phyloP scores from a whole-genome alignment of 2,797 vertebrate species.

The Mormyrus proboscirostris region DNA sequence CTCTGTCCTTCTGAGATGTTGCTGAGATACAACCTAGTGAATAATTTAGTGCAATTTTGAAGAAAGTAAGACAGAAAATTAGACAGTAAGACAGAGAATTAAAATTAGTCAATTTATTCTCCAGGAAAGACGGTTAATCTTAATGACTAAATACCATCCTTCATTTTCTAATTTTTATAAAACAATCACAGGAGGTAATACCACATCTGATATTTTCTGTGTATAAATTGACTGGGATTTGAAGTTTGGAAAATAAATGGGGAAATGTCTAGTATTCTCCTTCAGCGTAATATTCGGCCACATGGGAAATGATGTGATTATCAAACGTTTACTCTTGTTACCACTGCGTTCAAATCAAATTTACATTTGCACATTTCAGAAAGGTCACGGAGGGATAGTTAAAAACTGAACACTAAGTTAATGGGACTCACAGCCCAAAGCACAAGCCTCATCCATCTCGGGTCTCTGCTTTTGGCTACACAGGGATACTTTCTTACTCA shows the following conservation, averaged over 20 bases:
- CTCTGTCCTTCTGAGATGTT: background rate
- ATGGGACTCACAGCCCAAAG: conserved; percentile 39
- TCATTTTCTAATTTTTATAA: background rate
- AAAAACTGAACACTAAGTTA: conserved; percentile 35
- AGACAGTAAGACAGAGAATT: background rate
- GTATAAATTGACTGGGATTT: background rate
- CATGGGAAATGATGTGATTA: background rate
- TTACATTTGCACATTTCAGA: conserved; percentile 19
- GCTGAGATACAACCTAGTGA: background rate
- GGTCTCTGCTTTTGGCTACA: conserved; percentile 29
- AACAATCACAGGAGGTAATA: background rate
- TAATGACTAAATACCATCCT: background rate
- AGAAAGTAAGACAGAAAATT: background rate
- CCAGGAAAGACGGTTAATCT: background rate
- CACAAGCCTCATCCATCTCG: conserved; percentile 61
- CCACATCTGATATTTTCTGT: background rate
- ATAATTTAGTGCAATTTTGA: background rate
- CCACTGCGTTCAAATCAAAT: background rate
- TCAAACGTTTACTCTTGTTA: background rate
- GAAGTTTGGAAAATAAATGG: background rate
- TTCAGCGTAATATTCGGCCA: background rate
- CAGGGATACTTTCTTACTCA: conserved; percentile 69
- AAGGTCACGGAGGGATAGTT: conserved; percentile 20
- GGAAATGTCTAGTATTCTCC: background rate
- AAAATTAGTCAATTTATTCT: background rate